Evolutionary conservation across 2,888 invertebrate genomes (phyloP), one percentile per base, ranked within the genome.

Genomic region (Homarus gammarus): DNA sequence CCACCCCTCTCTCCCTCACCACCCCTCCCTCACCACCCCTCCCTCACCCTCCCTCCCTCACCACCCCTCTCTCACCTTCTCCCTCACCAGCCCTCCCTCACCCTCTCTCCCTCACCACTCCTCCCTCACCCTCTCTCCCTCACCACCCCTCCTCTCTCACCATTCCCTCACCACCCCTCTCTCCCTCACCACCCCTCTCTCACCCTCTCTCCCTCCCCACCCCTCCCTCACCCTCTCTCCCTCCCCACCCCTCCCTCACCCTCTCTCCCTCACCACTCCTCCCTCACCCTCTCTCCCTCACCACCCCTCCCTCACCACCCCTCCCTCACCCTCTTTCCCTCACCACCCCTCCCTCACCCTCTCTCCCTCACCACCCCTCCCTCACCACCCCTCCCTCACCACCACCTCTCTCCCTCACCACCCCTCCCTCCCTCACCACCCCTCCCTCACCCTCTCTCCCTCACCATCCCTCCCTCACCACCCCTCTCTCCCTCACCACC

Each of bases 141-240:
- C 38, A 22, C 44, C 38, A 38, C 83, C 70, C 44, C 70, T n/a
- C 40, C 40, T n/a, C n/a, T n/a, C 49, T 44, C 44, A 38, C 70
- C 68, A 44, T 33, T 64, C 68, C 68, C 68, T 82, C 82, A 33
- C n/a, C n/a, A n/a, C n/a, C 64, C 68, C 68, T 82, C 82, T 82
- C 40, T 38, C 68, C 64, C 68, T 38, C 12, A 33, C 40, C 33
- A 6, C 31, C 31, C n/a, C n/a, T n/a, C n/a, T n/a, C n/a, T n/a
- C n/a, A n/a, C n/a, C n/a, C n/a, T n/a, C n/a, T n/a, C n/a, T n/a
- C n/a, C n/a, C n/a, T n/a, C n/a, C n/a, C n/a, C n/a, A n/a, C n/a
- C n/a, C n/a, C n/a, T n/a, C n/a, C n/a, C n/a, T n/a, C n/a, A n/a
- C n/a, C n/a, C n/a, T n/a, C n/a, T n/a, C n/a, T n/a, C n/a, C n/a